phyloP scores from a whole-genome alignment of 2,113 vertebrate genomes.

The Rhea pennata region DNA sequence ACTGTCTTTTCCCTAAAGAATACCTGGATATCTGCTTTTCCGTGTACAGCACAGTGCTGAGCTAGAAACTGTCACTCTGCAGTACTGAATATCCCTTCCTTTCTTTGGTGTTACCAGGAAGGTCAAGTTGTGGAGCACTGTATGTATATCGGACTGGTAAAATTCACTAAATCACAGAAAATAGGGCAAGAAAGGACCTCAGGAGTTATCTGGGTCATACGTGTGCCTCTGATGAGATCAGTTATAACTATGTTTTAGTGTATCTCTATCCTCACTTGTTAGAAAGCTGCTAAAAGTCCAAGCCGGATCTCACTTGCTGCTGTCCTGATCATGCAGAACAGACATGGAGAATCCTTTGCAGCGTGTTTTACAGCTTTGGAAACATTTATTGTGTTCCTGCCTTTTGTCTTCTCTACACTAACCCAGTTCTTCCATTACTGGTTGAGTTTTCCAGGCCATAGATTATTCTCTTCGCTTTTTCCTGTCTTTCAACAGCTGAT shows the following conservation, averaged over 20 bases:
- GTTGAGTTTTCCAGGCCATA: slow-evolving; percentile 1
- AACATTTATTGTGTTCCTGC: not conserved
- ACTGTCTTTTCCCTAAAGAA: not conserved
- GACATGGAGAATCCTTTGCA: not conserved
- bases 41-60: not conserved
- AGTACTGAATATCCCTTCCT: not conserved
- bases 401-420: not conserved
- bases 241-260: not conserved
- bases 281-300: slow-evolving; percentile 27
- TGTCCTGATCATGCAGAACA: not conserved
- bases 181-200: not conserved
- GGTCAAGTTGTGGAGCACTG: not conserved
- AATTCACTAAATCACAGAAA: not conserved
- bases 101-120: not conserved
- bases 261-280: not conserved
- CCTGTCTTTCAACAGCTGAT: slow-evolving; percentile 17
- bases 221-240: not conserved
- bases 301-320: not conserved
- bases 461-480: slow-evolving; percentile 33
- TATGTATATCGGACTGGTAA: not conserved
- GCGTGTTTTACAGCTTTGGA: not conserved
- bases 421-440: not conserved
- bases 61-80: not conserved
- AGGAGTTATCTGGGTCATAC: not conserved
- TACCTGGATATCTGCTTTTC: not conserved